Evolutionary conservation across 2,113 vertebrate genomes (phyloP), one percentile per base, ranked within the genome.

Genomic region (Struthidea cinerea): DNA sequence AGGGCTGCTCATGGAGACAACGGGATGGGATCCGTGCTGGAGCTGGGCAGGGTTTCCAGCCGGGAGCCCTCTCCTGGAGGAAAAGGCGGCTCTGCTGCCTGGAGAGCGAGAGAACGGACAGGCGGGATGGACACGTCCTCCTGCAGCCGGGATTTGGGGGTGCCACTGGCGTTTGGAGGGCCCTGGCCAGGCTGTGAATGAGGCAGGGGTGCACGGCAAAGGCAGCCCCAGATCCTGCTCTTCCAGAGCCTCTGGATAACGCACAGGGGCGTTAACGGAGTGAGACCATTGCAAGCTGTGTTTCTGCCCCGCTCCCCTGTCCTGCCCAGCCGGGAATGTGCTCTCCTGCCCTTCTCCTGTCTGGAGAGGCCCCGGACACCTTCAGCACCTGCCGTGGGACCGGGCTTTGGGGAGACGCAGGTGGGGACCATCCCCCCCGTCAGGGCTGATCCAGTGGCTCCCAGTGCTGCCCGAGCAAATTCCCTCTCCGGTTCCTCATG

Each of bases 41-140:
- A 83, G 44, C 35, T 2, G 5, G 70, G n/a, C 32, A 76, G 27
- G 49, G 76, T 56, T 87, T 71, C 63, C 84, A 94, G 90, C 95
- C 82, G 91, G 94, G 95, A 96, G 96, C 96, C 95, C 96, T 89
- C 96, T 97, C 95, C 96, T 97, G 96, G 96, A 96, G 95, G 93
- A 93, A 95, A 84, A 81, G 4, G 52, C 86, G 35, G 75, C 44
- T 80, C 39, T 65, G 68, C 86, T 56, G 75, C 39, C 61, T 6
- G 61, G 52, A 86, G 21, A 64, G 56, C 0, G 5, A 60, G 63
- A 56, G 23, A 37, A 35, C n/a, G 63, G 37, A 64, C 39, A 28
- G 28, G 80, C 13, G 41, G 47, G 55, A 67, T 17, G 84, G 69
- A 28, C 57, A 27, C 0, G 0, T 52, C 42, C 44, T 71, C 21